Evolutionary conservation across 1,140 invertebrate genomes (phyloP).

Genomic region (Psix sp.): DNA sequence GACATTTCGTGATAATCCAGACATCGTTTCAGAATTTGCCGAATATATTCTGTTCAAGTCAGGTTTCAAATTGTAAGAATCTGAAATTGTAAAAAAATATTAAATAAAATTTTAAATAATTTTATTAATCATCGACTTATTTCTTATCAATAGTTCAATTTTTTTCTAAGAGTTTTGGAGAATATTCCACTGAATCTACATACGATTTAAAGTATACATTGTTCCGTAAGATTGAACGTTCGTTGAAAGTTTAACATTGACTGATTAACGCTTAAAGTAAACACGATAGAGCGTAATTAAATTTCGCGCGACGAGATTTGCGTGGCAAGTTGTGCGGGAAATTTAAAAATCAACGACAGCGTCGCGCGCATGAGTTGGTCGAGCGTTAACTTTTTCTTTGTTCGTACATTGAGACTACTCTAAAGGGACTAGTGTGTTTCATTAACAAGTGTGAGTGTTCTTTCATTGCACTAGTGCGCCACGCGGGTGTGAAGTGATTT

Average conservation of each 20-base stretch:
- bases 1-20: no score
- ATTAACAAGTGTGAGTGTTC: slow-evolving; percentile 41
- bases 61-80: no score
- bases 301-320: slow-evolving; percentile 7
- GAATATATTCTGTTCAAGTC: no score
- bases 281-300: background rate
- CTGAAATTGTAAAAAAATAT: no score
- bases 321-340: slow-evolving; percentile 20
- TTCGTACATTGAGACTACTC: slow-evolving; percentile 17
- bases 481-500: slow-evolving; percentile 45
- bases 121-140: no score
- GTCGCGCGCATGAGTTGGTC: slow-evolving; percentile 14
- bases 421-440: slow-evolving; percentile 33
- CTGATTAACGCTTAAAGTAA: slow-evolving; percentile 2
- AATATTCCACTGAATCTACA: no score
- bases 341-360: slow-evolving; percentile 22
- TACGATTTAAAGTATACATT: no score
- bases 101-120: no score
- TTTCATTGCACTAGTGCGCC: slow-evolving; percentile 28
- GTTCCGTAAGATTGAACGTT: no score
- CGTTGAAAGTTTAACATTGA: slow-evolving; percentile 3
- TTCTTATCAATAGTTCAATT: no score
- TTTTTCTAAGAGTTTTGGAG: no score
- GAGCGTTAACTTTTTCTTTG: slow-evolving; percentile 46
- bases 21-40: no score